phyloP scores from a whole-genome alignment of 2,113 vertebrate species.

The Trinectes maculatus region DNA sequence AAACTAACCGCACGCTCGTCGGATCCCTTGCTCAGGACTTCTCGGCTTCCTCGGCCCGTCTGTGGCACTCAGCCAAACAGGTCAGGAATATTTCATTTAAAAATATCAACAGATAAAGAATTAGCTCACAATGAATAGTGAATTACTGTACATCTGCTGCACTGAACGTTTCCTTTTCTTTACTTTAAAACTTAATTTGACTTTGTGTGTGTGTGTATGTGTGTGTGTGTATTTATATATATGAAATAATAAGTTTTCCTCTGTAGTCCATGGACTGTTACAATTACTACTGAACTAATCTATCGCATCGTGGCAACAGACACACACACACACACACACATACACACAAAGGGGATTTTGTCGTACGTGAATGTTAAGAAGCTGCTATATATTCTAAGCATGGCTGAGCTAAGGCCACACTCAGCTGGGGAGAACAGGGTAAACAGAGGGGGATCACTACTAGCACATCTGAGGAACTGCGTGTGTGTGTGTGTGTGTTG shows the following conservation, averaged over 20 bases:
- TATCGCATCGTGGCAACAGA: too few relatives aligned
- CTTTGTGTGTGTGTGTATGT: too few relatives aligned
- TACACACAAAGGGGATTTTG: not conserved
- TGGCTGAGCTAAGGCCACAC: not conserved
- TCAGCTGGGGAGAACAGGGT: slow-evolving; percentile 10
- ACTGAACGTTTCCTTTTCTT: too few relatives aligned
- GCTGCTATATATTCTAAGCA: slow-evolving; percentile 37
- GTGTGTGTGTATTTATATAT: too few relatives aligned
- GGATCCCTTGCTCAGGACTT: not conserved
- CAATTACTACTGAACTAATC: too few relatives aligned
- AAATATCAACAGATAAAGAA: not conserved
- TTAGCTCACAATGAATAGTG: too few relatives aligned
- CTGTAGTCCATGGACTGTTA: too few relatives aligned
- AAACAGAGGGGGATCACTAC: slow-evolving; percentile 21
- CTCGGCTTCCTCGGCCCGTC: too few relatives aligned
- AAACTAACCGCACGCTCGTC: not conserved
- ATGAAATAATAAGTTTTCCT: too few relatives aligned
- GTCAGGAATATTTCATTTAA: not conserved
- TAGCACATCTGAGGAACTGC: not conserved
- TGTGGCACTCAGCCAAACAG: not conserved
- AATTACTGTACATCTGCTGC: too few relatives aligned
- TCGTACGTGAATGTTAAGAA: not conserved
- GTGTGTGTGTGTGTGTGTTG: not conserved
- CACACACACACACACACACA: not conserved
- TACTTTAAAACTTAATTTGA: too few relatives aligned